phyloP scores from a whole-genome alignment of 1,140 invertebrate genomes.

The Macrostomum lignano region DNA sequence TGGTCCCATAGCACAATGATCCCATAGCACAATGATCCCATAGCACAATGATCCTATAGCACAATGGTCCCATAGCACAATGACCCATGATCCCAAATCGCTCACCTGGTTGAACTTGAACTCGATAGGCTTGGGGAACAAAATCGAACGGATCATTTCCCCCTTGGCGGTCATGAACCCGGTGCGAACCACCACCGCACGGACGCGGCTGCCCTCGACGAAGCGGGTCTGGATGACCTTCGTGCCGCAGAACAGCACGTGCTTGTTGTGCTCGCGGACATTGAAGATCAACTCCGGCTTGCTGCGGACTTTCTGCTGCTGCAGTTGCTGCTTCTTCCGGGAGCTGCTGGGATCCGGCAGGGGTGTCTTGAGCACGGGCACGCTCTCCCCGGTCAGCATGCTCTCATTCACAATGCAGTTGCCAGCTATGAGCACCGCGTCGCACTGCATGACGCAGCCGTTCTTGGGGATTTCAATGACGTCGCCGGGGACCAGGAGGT shows the following conservation, averaged over 20 bases:
- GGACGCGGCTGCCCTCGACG: slow-evolving; percentile 38
- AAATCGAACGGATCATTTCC: slow-evolving; percentile 54
- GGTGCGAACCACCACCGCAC: slow-evolving; percentile 51
- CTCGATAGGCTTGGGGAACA: slow-evolving; percentile 63
- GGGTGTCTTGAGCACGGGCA: slow-evolving; percentile 65
- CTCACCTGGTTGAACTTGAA: slow-evolving; percentile 72
- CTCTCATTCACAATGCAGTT: slow-evolving; percentile 70
- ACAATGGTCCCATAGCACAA: no score
- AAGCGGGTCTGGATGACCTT: slow-evolving; percentile 73
- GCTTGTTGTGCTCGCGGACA: slow-evolving; percentile 44
- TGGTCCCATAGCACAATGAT: no score
- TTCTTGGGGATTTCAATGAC: slow-evolving; percentile 51
- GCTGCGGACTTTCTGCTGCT: neutral
- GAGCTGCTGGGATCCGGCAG: slow-evolving; percentile 33
- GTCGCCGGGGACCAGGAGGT: slow-evolving; percentile 63
- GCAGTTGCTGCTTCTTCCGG: neutral
- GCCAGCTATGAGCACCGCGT: slow-evolving; percentile 55
- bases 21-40: no score
- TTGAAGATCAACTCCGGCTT: slow-evolving; percentile 15
- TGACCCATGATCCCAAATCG: no score
- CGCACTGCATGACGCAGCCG: slow-evolving; percentile 60
- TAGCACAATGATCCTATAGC: no score
- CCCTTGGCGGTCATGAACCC: slow-evolving; percentile 68
- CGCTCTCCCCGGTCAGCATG: slow-evolving; percentile 66
- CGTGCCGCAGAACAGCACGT: slow-evolving; percentile 74